Percentiles rank a stretch among this genome's conserved stretches.
These are phyloP conservation scores for Coelinius sp. DNA, from an alignment of 2,888 invertebrate species.

Conservation along the genomic window DNA sequence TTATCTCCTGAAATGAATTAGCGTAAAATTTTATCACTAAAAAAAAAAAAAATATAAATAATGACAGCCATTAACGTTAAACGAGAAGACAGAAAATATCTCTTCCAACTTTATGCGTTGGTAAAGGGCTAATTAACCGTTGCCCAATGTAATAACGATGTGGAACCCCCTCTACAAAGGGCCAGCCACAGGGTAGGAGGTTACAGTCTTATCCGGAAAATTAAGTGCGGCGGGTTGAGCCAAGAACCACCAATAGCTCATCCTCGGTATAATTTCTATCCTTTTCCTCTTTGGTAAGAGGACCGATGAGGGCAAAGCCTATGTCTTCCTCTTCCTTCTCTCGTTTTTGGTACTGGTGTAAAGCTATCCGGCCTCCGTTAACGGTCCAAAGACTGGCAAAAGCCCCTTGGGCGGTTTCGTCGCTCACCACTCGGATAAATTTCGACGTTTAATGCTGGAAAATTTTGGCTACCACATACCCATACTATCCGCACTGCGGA, in stretches of 20 bases:
- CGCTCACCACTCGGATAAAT: constrained; percentile 9
- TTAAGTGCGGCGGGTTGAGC: constrained; percentile 48
- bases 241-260: constrained; percentile 44
- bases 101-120: too few relatives aligned
- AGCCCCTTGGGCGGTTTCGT: constrained; percentile 28
- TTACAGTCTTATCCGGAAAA: constrained; percentile 49
- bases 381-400: constrained; percentile 44
- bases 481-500: constrained; percentile 25
- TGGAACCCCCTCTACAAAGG: constrained; percentile 5
- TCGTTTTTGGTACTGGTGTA: constrained; percentile 31
- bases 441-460: constrained; percentile 33
- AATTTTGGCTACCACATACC: constrained; percentile 25
- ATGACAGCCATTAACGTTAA: too few relatives aligned
- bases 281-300: background rate
- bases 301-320: constrained; percentile 10
- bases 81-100: too few relatives aligned
- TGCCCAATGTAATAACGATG: constrained; percentile 40
- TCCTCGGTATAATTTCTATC: too few relatives aligned
- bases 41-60: too few relatives aligned
- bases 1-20: too few relatives aligned
- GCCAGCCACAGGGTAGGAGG: too few relatives aligned
- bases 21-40: too few relatives aligned
- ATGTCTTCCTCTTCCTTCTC: too few relatives aligned
- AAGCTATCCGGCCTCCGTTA: constrained; percentile 40
- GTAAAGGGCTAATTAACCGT: constrained; percentile 46